phyloP scores from a whole-genome alignment of 1,140 invertebrate genomes.

The Anoplophora glabripennis region DNA sequence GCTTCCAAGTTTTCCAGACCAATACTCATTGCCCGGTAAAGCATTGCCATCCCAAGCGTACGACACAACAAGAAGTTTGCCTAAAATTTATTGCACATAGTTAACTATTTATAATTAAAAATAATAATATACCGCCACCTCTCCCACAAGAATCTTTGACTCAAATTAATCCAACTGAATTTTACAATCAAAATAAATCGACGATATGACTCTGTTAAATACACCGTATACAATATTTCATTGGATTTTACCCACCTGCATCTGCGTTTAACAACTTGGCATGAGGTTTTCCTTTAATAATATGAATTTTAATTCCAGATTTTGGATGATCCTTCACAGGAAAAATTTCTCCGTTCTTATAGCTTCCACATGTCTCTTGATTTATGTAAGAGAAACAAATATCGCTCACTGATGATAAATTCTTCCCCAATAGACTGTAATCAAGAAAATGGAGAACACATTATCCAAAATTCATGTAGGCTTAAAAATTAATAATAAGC shows the following conservation, averaged over 20 bases:
- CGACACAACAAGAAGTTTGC: constrained; percentile 60
- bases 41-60: constrained; percentile 69
- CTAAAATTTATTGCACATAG: constrained; percentile 34
- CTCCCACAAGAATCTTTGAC: too few species aligned
- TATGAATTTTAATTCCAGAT: constrained; percentile 51
- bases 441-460: background rate
- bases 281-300: constrained; percentile 51
- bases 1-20: constrained; percentile 46
- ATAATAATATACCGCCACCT: too few species aligned
- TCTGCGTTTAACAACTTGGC: constrained; percentile 40
- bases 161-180: too few species aligned
- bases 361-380: constrained; percentile 26
- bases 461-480: too few species aligned
- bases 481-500: too few species aligned
- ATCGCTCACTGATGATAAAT: constrained; percentile 43
- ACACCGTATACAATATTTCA: background rate
- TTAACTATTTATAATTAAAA: too few species aligned
- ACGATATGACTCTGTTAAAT: too few species aligned
- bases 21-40: constrained; percentile 62
- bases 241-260: background rate
- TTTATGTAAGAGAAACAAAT: constrained; percentile 52
- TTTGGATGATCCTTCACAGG: constrained; percentile 28
- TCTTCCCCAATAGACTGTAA: constrained; percentile 6
- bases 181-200: too few species aligned
- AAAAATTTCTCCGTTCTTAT: constrained; percentile 27